Evolutionary conservation across 2,113 vertebrate species (phyloP), one percentile per base, ranked within the genome.

Genomic region (Apteryx owenii): DNA sequence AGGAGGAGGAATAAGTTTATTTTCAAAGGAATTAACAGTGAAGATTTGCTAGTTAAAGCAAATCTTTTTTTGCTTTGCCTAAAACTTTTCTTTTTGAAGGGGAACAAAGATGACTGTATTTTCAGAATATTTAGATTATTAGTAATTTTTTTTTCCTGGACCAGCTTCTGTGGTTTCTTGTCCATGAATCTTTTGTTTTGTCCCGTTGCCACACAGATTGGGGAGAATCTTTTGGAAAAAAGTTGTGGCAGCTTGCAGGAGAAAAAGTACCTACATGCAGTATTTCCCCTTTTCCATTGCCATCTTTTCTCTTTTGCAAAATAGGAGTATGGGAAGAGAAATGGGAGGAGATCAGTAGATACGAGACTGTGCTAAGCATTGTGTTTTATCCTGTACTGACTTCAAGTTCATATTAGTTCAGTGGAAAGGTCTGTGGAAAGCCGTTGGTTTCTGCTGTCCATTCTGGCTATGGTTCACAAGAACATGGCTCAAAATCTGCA

Each of bases 1-100:
- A 94, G 79, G 77, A 82, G 54, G 38, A 86, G 31, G 48, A 73
- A 10, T 76, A 56, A 26, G 29, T 72, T 85, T 77, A 33, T 85
- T 88, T 94, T 85, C 71, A 85, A 73, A 73, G 68, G 75, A 80
- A 28, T 81, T 66, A 69, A 62, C 33, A 68, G 56, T 83, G 44
- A 77, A 70, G 10, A 3, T 82, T 82, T 91, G 19, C 36, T 70
- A 51, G 40, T 77, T 85, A 60, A 60, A 60, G 56, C 31, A 60
- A 33, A 29, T 13, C 26, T 56, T 58, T 60, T 60, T 60, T 33
- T 58, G 17, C 36, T 64, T 65, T 65, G 22, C 12, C 9, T 22
- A 23, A 65, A 25, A 78, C 31, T 60, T 81, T 93, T 16, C 36
- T 26, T 66, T 73, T 90, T 53, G 28, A 15, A 22, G 13, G 13